phyloP scores from a whole-genome alignment of 2,888 invertebrate genomes.

The Synergus gifuensis region DNA sequence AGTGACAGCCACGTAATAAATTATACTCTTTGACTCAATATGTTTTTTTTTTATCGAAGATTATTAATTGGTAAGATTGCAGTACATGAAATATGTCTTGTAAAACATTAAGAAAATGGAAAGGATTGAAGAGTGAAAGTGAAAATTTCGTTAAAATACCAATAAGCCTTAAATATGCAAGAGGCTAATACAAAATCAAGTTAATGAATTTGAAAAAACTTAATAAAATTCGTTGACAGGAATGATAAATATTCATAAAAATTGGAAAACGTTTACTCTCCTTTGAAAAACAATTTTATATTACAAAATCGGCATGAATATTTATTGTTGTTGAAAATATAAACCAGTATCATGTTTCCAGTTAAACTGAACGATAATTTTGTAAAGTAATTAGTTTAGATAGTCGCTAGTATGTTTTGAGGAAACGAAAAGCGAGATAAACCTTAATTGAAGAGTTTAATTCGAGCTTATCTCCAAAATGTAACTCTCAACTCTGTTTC shows the following conservation, averaged over 20 bases:
- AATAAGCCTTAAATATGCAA: constrained; percentile 8
- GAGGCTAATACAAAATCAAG: background rate
- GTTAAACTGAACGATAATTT: constrained; percentile 24
- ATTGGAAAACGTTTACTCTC: background rate
- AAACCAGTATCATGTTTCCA: constrained; percentile 13
- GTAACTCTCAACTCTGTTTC: background rate
- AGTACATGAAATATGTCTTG: constrained; percentile 7
- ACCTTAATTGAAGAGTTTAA: constrained; percentile 15
- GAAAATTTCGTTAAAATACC: background rate
- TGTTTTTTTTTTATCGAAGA: constrained; percentile 23
- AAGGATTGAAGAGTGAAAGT: background rate
- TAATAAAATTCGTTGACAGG: background rate
- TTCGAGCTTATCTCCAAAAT: constrained; percentile 21
- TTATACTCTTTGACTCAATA: constrained; percentile 22
- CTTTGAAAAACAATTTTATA: constrained; percentile 4
- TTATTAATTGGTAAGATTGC: constrained; percentile 33
- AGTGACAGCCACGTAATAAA: constrained; percentile 15
- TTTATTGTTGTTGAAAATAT: constrained; percentile 16
- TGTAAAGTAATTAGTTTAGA: background rate
- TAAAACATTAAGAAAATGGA: background rate
- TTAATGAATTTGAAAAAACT: constrained; percentile 5
- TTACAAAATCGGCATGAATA: constrained; percentile 15
- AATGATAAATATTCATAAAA: background rate
- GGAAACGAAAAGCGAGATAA: constrained; percentile 12
- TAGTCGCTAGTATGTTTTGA: constrained; percentile 9